phyloP scores from a whole-genome alignment of 2,113 vertebrate genomes.

The Paratilapia polleni region DNA sequence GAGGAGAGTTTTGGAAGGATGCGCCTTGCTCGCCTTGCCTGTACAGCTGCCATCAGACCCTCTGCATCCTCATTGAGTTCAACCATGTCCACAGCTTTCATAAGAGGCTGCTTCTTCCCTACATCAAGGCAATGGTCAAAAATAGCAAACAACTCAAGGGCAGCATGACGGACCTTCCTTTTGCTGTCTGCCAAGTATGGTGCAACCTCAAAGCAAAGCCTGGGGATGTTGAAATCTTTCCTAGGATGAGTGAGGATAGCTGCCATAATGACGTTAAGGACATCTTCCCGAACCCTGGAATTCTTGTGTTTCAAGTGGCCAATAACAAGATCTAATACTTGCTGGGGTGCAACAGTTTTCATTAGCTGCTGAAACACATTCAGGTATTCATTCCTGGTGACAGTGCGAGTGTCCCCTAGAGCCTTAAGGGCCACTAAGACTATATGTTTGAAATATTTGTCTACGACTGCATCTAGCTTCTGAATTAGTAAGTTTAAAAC shows the following conservation, averaged over 20 bases:
- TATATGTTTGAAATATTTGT: constrained; percentile 80
- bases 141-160: constrained; percentile 86
- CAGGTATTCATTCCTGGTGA: constrained; percentile 84
- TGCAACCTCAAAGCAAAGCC: constrained; percentile 84
- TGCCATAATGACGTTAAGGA: constrained; percentile 84
- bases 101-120: constrained; percentile 80
- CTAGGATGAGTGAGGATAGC: constrained; percentile 85
- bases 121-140: constrained; percentile 83
- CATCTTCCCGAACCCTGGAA: constrained; percentile 85
- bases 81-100: constrained; percentile 85
- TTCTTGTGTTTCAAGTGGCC: constrained; percentile 85
- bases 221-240: constrained; percentile 84
- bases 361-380: constrained; percentile 84
- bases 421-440: constrained; percentile 82
- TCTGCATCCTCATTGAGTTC: constrained; percentile 85
- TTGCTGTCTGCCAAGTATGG: constrained; percentile 87
- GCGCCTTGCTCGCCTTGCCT: constrained; percentile 87
- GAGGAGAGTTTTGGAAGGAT: constrained; percentile 81
- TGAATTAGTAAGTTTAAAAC: constrained; percentile 84
- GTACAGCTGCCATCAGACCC: constrained; percentile 85
- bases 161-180: constrained; percentile 86
- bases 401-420: constrained; percentile 83
- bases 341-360: constrained; percentile 81
- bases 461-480: constrained; percentile 79
- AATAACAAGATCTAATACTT: constrained; percentile 84